Conservation (phyloP, 2,113 vertebrate genomes). For the Synchiropus splendidus region DNA sequence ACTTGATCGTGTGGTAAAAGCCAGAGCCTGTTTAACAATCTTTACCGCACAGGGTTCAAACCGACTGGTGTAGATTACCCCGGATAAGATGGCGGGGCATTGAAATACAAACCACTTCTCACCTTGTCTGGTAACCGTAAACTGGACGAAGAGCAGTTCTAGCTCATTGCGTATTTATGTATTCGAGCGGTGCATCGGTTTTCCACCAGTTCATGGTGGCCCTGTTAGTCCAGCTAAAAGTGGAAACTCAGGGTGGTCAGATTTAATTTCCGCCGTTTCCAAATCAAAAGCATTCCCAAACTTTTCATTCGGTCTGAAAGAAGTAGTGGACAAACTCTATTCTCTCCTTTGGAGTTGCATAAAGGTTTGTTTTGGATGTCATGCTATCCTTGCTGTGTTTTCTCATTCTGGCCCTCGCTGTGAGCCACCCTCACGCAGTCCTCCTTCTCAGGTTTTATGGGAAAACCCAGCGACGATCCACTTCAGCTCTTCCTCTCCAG, state of each 20-base stretch:
- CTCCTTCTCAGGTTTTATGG: constrained; percentile 35
- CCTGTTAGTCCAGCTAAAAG: too few species aligned
- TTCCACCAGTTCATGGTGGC: too few species aligned
- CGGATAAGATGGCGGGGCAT: constrained; percentile 28
- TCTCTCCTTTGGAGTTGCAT: constrained; percentile 2
- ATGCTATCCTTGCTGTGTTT: constrained; percentile 35
- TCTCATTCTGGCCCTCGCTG: constrained; percentile 29
- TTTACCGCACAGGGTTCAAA: constrained; percentile 34
- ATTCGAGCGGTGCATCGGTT: too few species aligned
- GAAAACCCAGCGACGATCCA: constrained; percentile 18
- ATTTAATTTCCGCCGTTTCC: too few species aligned
- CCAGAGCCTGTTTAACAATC: constrained; percentile 24
- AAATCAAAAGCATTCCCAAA: too few species aligned
- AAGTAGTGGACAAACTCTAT: too few species aligned
- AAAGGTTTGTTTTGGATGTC: constrained; percentile 44
- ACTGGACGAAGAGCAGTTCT: constrained; percentile 27
- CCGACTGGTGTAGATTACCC: constrained; percentile 31
- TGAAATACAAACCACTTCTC: constrained; percentile 52
- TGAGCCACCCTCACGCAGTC: constrained; percentile 31
- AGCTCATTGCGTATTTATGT: too few species aligned
- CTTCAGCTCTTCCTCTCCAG: constrained; percentile 29
- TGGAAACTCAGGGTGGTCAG: too few species aligned
- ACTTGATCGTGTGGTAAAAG: constrained; percentile 27
- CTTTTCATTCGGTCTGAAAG: too few species aligned
- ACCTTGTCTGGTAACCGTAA: constrained; percentile 49